Evolutionary conservation across 2,797 vertebrate genomes (phyloP), one percentile per base, ranked within the genome.

Genomic region (Apogon talboti): DNA sequence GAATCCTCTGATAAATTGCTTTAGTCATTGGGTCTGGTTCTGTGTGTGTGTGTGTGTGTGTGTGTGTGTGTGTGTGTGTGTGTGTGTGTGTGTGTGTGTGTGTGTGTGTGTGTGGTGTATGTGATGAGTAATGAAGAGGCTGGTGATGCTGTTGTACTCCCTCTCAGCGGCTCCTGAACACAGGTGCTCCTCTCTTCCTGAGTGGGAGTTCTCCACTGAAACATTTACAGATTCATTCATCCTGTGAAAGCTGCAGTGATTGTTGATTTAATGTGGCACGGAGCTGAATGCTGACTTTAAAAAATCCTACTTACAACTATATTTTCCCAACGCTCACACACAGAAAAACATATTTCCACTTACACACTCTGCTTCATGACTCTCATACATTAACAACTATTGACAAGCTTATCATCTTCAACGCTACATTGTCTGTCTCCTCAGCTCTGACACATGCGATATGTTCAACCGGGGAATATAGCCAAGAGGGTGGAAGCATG

Each of bases 121-220:
- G 42, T 44, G 71, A 38, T 87, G 87, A 85, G 76, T 84, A 81
- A 86, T 84, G 82, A 79, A 78, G 74, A 81, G 79, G 63, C 58
- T 15, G n/a, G 47, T 45, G 76, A 76, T 54, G 86, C 59, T 73
- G 66, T 38, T 79, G 65, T 12, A 28, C 76, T 79, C 84, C 73
- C 72, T 78, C 65, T 71, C 79, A 37, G 58, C 41, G 49, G 66
- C 47, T 75, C 74, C 79, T 16, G 56, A 79, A 78, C 64, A 44
- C 69, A 69, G 74, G 85, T 75, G 78, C 72, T 37, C 41, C 13
- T 68, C 50, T 74, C 65, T 11, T 54, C 45, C 69, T 74, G 66
- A 81, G 76, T 83, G 74, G 81, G 83, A 67, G 78, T 71, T 60
- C 62, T 85, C 71, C 30, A 46, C 71, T 66, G 42, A 84, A 64